These are phyloP conservation scores for Taurulus bubalis DNA, from an alignment of 2,113 vertebrate species.

Conservation along the genomic window DNA sequence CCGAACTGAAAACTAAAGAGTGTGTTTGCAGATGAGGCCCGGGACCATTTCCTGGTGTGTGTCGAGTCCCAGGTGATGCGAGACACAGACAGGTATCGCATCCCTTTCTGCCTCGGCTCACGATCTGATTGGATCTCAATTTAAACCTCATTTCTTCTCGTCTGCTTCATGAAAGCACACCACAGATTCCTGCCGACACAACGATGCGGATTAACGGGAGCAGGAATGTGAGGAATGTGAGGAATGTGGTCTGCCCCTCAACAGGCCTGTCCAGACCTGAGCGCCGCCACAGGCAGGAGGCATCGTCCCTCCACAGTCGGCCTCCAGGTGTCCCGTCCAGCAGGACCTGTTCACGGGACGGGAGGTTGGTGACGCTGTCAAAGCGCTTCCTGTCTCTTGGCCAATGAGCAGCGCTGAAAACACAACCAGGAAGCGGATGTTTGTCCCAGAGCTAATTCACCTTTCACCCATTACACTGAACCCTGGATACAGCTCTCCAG, in stretches of 20 bases:
- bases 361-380: slow-evolving; percentile 1
- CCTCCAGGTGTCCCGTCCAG: background rate
- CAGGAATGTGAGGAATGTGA: slow-evolving; percentile 32
- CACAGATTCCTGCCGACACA: slow-evolving; percentile 4
- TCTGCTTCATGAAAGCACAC: background rate
- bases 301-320: background rate
- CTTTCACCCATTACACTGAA: background rate
- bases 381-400: background rate
- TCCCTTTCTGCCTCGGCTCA: background rate
- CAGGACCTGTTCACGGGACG: slow-evolving; percentile 5
- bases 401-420: slow-evolving; percentile 4
- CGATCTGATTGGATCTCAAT: background rate
- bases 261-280: background rate
- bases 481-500: slow-evolving; percentile 22
- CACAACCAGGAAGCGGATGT: slow-evolving; percentile 23
- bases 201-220: background rate
- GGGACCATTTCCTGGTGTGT: background rate
- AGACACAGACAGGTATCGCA: background rate
- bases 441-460: slow-evolving; percentile 36
- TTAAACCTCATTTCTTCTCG: background rate
- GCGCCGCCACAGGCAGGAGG: background rate
- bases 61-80: background rate
- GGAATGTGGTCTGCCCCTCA: background rate
- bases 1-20: background rate
- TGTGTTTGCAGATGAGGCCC: background rate